These are phyloP conservation scores for Scomberomorus guttatus DNA, from an alignment of 2,797 vertebrate species.

Conservation along the genomic window DNA sequence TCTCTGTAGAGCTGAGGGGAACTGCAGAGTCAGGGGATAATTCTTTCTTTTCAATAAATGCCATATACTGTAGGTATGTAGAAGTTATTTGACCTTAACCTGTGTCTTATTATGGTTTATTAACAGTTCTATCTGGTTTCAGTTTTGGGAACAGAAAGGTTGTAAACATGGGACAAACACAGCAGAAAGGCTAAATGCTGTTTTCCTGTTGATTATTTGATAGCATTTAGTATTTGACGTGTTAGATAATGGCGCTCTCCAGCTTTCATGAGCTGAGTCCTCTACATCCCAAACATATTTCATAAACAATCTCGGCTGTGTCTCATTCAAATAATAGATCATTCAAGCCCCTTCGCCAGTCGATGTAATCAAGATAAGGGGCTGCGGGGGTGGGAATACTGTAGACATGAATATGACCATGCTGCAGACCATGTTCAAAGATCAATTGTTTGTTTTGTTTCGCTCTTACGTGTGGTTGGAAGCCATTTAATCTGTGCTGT, in stretches of 20 bases:
- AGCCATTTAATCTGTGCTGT: conserved; percentile 24
- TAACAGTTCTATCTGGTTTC: neutral
- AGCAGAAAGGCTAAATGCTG: neutral
- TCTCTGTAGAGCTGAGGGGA: too few relatives aligned
- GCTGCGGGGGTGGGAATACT: conserved; percentile 15
- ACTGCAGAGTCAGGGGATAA: too few relatives aligned
- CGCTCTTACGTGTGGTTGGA: conserved; percentile 10
- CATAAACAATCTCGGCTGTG: conserved; percentile 40
- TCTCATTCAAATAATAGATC: conserved; percentile 25
- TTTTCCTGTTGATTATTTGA: conserved; percentile 17
- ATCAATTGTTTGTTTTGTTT: conserved; percentile 43
- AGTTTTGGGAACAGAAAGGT: neutral
- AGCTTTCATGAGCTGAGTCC: conserved; percentile 49
- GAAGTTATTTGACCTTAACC: neutral
- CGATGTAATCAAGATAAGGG: conserved; percentile 16
- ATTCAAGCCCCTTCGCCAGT: neutral
- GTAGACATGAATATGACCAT: conserved; percentile 23
- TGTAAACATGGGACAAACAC: neutral
- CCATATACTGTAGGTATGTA: neutral
- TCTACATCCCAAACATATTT: conserved; percentile 40
- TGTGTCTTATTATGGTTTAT: neutral
- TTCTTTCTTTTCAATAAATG: neutral
- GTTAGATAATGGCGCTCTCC: conserved; percentile 41
- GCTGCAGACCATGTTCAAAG: neutral
- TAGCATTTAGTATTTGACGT: neutral